Base-by-base conservation (phyloP, 1,140 invertebrate species). In the Sarcophaga peregrina region DNA sequence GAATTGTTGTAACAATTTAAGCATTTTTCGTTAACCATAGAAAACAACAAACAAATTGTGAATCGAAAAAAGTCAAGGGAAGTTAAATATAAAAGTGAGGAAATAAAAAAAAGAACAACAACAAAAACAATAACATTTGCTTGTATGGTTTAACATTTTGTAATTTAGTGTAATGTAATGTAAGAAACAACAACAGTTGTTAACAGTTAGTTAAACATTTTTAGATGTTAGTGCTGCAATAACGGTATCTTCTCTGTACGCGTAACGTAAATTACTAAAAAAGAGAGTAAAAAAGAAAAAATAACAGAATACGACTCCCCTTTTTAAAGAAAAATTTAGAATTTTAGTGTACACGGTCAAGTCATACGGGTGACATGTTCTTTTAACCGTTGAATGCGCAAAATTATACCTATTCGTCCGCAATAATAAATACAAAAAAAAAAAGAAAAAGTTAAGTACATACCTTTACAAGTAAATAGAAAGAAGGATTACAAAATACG, bases 321-420 rank as follows among this genome's bases (percentile, higher is more conserved):
- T 9, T 9, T 50, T 47, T n/a, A 45, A 20, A 78, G 75, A 52
- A 0, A 52, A 78, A 78, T 25, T 20, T 76, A 45, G n/a, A n/a
- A 48, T 47, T n/a, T 78, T 50, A 78, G 75, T 78, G 11, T 10
- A 78, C 75, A 47, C 25, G 11, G 75, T 78, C 25, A 78, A 78
- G 75, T 78, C 75, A 78, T 20, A 50, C 48, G 75, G 11, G 17
- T 78, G 75, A 17, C 75, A 50, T 50, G 75, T 78, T 78, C 17
- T 58, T 7, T 25, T 78, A 78, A 48, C 5, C 17, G 62, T 25
- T 72, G 9, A 76, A 47, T 25, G 50, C 75, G n/a, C n/a, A 25
- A 9, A 37, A 37, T 37, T 37, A 58, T 58, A n/a, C n/a, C n/a
- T 58, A n/a, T 58, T 0, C 13, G 15, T 13, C 11, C 4, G 0